These are phyloP conservation scores for Heliconius melpomene DNA, from an alignment of 1,140 invertebrate species.

Conservation along the genomic window DNA sequence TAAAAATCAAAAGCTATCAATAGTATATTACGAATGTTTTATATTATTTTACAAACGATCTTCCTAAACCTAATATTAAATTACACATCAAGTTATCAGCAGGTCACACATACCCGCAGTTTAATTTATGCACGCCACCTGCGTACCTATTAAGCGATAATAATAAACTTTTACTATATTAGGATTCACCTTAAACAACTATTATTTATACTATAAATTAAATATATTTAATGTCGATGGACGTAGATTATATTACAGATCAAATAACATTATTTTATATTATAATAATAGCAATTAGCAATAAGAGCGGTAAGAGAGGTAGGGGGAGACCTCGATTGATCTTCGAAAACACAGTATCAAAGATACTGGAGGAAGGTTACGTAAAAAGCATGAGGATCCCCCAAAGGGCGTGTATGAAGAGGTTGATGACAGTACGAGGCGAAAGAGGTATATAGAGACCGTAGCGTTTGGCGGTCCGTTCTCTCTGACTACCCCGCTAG, in stretches of 20 bases:
- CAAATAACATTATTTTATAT: background rate
- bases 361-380: too few relatives aligned
- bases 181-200: background rate
- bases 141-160: constrained; percentile 3
- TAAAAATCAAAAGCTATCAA: background rate
- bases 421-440: too few relatives aligned
- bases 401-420: too few relatives aligned
- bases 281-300: background rate
- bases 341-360: too few relatives aligned
- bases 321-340: too few relatives aligned
- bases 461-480: too few relatives aligned
- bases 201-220: background rate
- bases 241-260: background rate
- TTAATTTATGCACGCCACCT: constrained; percentile 32
- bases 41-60: background rate
- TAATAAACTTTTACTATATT: constrained; percentile 28
- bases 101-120: background rate
- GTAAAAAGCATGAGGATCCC: too few relatives aligned
- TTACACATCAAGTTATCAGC: constrained; percentile 2
- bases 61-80: background rate
- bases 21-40: background rate
- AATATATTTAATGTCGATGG: background rate
- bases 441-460: too few relatives aligned
- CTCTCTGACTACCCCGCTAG: too few relatives aligned
- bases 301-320: too few relatives aligned